These are phyloP conservation scores for Chelonia mydas DNA, from an alignment of 2,797 vertebrate genomes.

Conservation along the genomic window DNA sequence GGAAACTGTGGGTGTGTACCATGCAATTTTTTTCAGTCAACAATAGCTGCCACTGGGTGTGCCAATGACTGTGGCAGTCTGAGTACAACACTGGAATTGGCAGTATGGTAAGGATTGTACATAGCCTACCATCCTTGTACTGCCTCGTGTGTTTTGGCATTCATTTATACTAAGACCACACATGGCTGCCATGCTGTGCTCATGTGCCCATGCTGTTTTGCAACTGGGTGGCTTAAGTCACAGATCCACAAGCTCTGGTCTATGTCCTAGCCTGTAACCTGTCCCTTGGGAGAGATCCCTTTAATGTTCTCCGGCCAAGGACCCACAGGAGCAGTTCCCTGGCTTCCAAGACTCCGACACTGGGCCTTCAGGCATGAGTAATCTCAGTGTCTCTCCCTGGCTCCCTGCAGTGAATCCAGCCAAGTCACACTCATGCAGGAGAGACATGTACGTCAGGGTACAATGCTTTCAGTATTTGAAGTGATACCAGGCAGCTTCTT, in stretches of 20 bases:
- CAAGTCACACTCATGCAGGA: background rate
- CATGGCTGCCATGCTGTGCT: background rate
- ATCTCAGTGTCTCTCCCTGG: background rate
- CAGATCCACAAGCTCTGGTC: background rate
- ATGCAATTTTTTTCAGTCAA: background rate
- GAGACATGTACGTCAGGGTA: background rate
- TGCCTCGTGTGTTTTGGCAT: background rate
- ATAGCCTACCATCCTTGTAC: background rate
- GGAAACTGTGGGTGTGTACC: background rate
- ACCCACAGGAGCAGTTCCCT: background rate
- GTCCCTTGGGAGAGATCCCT: background rate
- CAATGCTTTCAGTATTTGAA: background rate
- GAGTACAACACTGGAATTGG: background rate
- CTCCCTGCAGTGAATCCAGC: background rate
- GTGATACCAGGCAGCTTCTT: background rate
- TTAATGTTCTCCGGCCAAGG: background rate
- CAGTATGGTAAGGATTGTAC: background rate
- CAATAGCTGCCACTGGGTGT: background rate
- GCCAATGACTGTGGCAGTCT: background rate
- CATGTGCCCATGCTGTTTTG: background rate
- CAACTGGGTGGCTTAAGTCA: background rate
- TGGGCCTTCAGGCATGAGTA: background rate
- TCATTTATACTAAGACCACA: background rate
- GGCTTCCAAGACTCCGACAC: background rate
- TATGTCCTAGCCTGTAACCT: background rate